phyloP scores from a whole-genome alignment of 2,797 vertebrate genomes.

The Meda fulgida region DNA sequence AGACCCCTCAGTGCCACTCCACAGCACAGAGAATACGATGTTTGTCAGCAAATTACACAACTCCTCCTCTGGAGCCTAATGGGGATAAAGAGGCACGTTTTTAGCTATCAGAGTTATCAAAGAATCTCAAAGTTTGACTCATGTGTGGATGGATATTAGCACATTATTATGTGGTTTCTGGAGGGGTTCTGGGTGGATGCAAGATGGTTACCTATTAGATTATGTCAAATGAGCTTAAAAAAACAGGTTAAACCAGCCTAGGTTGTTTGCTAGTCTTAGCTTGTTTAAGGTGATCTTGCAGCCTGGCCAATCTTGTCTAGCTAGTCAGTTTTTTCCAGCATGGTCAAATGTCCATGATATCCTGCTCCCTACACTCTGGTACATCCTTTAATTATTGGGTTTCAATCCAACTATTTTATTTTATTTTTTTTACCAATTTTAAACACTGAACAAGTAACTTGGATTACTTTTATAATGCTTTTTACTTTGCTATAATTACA shows the following conservation, averaged over 20 bases:
- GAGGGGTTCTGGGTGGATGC: background rate
- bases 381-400: background rate
- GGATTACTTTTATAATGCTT: background rate
- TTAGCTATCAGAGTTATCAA: background rate
- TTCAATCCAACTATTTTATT: background rate
- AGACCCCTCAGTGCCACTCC: constrained; percentile 85
- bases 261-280: background rate
- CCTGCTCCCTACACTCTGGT: background rate
- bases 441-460: background rate
- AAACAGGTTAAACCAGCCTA: background rate
- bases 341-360: background rate
- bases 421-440: background rate
- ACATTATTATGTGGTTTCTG: background rate
- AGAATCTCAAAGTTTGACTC: background rate
- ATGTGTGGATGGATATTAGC: background rate
- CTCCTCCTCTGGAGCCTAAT: constrained; percentile 95
- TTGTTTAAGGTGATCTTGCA: no score
- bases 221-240: background rate
- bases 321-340: no score
- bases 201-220: background rate
- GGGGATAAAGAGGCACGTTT: constrained; percentile 5
- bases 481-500: background rate
- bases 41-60: constrained; percentile 96
- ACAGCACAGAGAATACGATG: constrained; percentile 92
- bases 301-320: no score